Base-by-base conservation (phyloP, 2,888 invertebrate genomes). In the Marasmarcha lunaedactyla region DNA sequence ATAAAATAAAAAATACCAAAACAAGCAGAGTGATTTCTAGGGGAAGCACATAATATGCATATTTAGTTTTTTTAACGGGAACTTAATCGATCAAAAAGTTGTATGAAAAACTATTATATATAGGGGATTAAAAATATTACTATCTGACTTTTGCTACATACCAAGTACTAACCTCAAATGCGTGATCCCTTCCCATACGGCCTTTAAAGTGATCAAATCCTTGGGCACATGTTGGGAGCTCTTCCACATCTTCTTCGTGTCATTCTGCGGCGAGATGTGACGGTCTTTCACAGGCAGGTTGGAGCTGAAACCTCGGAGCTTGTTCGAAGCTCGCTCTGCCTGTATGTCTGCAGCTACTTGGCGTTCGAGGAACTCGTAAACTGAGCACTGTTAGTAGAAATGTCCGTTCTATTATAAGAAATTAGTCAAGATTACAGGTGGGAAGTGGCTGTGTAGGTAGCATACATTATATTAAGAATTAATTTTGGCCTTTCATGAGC, bases 171-270 rank as follows among this genome's bases (percentile, higher is more conserved):
- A 86, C 87, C 84, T 73, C 11, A 90, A 65, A 52, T 87, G 78
- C 4, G 87, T 87, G 14, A 90, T 89, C 27, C 85, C 88, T 46
- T 88, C 84, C 88, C 88, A 90, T 1, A 89, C 87, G 14, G 85
- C 74, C 42, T 87, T 86, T 72, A 90, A 85, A 0, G 86, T 85
- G 39, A 87, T 85, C 1, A 90, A 63, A 30, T 88, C 86, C 41
- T 71, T 64, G 0, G 87, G 88, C 1, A 88, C 85, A 39, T 85
- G 71, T 30, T 84, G 72, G 26, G 86, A 85, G 0, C 78, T 71
- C 11, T 86, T 57, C 89, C 89, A 90, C 43, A 78, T 70, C 15
- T 73, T 66, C 39, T 77, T 65, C 1, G 86, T 83, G 26, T 78
- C 59, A 51, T 87, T 87, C 9, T 52, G 54, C 0, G 88, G 86